Percentiles rank a stretch among this genome's conserved stretches.
These are phyloP conservation scores for Pantherophis guttatus DNA, from an alignment of 2,113 vertebrate species.

Conservation along the genomic window DNA sequence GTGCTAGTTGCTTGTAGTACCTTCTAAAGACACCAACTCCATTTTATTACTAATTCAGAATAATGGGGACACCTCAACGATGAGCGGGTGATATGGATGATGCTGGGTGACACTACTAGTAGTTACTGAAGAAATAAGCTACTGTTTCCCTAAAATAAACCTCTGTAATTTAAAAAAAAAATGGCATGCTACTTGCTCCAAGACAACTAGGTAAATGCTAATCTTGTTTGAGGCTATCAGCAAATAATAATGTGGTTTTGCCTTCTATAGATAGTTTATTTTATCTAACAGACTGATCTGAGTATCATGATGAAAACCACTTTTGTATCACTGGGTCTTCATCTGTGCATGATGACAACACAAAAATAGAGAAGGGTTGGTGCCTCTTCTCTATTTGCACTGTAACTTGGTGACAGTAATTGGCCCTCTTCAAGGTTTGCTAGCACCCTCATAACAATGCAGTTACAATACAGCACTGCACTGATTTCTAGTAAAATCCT, in stretches of 20 bases:
- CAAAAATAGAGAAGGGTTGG: conserved; percentile 24
- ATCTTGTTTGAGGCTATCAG: not conserved
- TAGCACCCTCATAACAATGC: conserved; percentile 49
- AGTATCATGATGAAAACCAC: conserved; percentile 25
- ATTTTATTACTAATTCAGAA: not conserved
- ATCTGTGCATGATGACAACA: conserved; percentile 19
- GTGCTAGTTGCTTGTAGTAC: not conserved
- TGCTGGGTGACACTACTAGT: not conserved
- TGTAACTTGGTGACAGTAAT: conserved; percentile 39
- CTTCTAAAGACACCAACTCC: not conserved
- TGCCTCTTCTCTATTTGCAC: conserved; percentile 13
- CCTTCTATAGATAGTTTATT: conserved; percentile 22
- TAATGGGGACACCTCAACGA: not conserved
- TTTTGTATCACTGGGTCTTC: conserved; percentile 11
- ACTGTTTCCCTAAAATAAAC: conserved; percentile 31
- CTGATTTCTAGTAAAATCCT: conserved; percentile 53
- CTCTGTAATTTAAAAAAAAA: not conserved
- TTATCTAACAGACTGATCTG: not conserved
- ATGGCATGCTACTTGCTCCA: conserved; percentile 12
- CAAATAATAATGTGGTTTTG: conserved; percentile 23
- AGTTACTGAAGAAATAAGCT: not conserved
- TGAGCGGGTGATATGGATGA: not conserved
- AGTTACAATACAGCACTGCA: conserved; percentile 54
- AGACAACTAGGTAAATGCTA: conserved; percentile 2
- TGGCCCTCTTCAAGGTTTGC: conserved; percentile 33